Evolutionary conservation across 2,113 vertebrate species (phyloP).

Genomic region (Myocastor coypus): DNA sequence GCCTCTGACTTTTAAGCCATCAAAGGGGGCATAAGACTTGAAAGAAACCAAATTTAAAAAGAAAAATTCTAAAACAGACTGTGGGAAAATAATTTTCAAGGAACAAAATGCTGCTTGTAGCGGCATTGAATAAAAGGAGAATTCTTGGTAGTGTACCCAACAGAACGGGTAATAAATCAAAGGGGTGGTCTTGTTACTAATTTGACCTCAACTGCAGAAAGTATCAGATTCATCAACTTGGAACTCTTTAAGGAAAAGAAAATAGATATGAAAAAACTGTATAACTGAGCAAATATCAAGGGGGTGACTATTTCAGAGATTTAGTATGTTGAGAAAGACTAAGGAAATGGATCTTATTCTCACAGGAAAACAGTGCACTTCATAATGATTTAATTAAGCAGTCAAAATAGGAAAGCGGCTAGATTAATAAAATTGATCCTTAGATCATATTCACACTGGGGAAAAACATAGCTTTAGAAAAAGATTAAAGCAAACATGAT

Average conservation of each 20-base stretch:
- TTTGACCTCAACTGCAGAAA: slow-evolving; percentile 43
- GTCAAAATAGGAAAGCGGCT: slow-evolving; percentile 64
- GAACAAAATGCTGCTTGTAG: neutral
- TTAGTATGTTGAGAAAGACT: slow-evolving; percentile 53
- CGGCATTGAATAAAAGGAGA: neutral
- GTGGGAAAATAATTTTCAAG: neutral
- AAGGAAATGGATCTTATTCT: slow-evolving; percentile 77
- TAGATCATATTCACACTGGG: slow-evolving; percentile 61
- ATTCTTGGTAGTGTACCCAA: neutral
- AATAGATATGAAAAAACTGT: slow-evolving; percentile 29
- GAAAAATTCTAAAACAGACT: neutral
- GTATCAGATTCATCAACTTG: slow-evolving; percentile 51
- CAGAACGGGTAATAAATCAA: slow-evolving; percentile 36
- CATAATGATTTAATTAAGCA: slow-evolving; percentile 80
- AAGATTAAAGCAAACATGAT: neutral
- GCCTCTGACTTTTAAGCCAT: neutral
- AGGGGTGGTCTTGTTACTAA: neutral
- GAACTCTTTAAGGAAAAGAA: slow-evolving; percentile 56
- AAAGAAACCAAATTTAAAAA: neutral
- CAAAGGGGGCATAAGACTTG: too few species aligned
- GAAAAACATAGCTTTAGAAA: slow-evolving; percentile 63
- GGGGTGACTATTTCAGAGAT: slow-evolving; percentile 60
- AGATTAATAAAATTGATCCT: slow-evolving; percentile 70
- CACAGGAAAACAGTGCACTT: slow-evolving; percentile 48
- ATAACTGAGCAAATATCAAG: slow-evolving; percentile 36